Base-by-base conservation (phyloP, 2,797 vertebrate genomes). In the Bovichtus variegatus region DNA sequence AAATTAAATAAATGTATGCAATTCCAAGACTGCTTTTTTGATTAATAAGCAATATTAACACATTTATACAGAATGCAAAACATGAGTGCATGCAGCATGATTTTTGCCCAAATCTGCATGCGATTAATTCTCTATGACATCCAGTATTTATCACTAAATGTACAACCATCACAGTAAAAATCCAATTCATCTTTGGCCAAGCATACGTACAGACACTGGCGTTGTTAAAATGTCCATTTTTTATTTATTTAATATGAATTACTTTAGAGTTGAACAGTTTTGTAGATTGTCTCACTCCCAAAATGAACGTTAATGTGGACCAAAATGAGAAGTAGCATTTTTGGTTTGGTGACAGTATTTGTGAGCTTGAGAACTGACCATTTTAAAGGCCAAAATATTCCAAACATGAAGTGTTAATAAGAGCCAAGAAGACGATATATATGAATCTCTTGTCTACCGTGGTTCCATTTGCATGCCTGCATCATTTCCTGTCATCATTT, bases 401-500 rank as follows among this genome's bases (percentile, higher is more conserved):
- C 34, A 19, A 43, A 57, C 5, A 21, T 23, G 0, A 29, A 53
- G 4, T 21, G 5, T 40, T 31, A 9, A 16, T 40, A 21, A 3
- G 31, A 61, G 8, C 10, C n/a, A 18, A 74, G 60, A 23, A 36
- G 12, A 34, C 6, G 12, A n/a, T n/a, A 62, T 47, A 44, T 43
- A 59, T 36, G 19, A 50, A 21, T 36, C 8, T 31, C 38, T 18
- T 18, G 21, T 53, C 5, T 27, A 15, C 46, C 1, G 5, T 40
- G 57, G 29, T 60, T 63, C 61, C 47, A 71, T 49, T 25, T 62
- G 23, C 43, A 58, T 16, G 2, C 43, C 12, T 9, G 23, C 57
- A 40, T 66, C 19, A 61, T 67, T 82, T 82, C 63, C 63, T 71
- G 73, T 60, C 64, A 44, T 21, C n/a, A n/a, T n/a, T 18, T 68